Conservation (phyloP, 1,140 invertebrate genomes). For the Caenorhabditis inopinata region DNA sequence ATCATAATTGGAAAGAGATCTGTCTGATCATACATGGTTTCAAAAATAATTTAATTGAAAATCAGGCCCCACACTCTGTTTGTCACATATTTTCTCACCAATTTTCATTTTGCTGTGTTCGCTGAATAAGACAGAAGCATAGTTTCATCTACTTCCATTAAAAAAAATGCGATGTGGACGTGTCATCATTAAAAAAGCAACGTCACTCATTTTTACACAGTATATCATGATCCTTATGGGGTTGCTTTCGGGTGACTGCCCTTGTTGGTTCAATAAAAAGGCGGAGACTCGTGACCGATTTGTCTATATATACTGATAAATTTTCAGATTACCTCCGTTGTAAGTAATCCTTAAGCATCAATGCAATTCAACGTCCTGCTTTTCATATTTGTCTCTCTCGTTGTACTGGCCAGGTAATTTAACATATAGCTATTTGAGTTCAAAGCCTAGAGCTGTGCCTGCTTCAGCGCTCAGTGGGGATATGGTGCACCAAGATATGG, state of each 20-base stretch:
- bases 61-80: too few relatives aligned
- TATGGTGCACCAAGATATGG: neutral
- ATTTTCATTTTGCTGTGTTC: too few relatives aligned
- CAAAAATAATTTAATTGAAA: too few relatives aligned
- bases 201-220: conserved; percentile 19
- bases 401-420: neutral
- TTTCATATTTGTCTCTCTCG: neutral
- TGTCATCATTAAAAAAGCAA: neutral
- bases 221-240: neutral
- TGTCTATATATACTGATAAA: neutral
- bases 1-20: neutral
- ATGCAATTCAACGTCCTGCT: neutral
- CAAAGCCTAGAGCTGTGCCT: too few relatives aligned
- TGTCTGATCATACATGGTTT: neutral
- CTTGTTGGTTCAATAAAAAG: conserved; percentile 7
- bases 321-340: neutral
- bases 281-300: neutral
- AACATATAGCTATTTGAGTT: too few relatives aligned
- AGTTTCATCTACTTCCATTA: too few relatives aligned
- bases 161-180: too few relatives aligned
- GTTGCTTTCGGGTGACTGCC: neutral
- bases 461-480: conserved; percentile 4
- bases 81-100: too few relatives aligned
- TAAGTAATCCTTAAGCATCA: neutral
- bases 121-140: neutral